Conservation (phyloP, 2,797 vertebrate genomes). For the Hozukius guyotensis region DNA sequence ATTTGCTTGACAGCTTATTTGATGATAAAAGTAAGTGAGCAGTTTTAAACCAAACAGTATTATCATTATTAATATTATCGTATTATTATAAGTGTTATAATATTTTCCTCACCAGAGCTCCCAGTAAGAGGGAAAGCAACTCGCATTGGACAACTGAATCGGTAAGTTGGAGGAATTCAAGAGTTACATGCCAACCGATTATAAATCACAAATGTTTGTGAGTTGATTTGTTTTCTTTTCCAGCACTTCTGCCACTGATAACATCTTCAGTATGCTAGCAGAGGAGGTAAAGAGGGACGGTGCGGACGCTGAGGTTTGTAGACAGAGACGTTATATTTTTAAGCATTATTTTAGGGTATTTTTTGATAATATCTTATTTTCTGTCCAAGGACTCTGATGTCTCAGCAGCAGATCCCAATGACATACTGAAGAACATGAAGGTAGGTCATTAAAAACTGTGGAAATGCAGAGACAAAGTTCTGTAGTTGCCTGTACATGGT, state of each 20-base stretch:
- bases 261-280: constrained; percentile 81
- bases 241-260: constrained; percentile 81
- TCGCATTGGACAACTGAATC: constrained; percentile 19
- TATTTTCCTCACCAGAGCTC: constrained; percentile 39
- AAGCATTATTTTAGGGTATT: neutral
- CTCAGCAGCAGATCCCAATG: constrained; percentile 83
- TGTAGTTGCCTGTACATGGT: neutral
- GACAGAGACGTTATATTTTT: neutral
- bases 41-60: neutral
- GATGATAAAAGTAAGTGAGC: constrained; percentile 71
- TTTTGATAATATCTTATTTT: neutral
- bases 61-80: neutral
- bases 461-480: neutral
- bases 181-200: neutral
- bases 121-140: constrained; percentile 14
- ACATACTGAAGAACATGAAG: constrained; percentile 84
- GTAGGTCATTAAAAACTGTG: constrained; percentile 54
- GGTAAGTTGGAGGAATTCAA: constrained; percentile 32
- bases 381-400: constrained; percentile 77
- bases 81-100: neutral
- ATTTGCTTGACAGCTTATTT: constrained; percentile 83
- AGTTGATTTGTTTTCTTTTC: neutral
- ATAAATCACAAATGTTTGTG: neutral
- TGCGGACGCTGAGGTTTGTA: constrained; percentile 78
- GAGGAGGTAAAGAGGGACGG: constrained; percentile 69